phyloP scores from a whole-genome alignment of 1,140 invertebrate species.

The Halictus rubicundus region DNA sequence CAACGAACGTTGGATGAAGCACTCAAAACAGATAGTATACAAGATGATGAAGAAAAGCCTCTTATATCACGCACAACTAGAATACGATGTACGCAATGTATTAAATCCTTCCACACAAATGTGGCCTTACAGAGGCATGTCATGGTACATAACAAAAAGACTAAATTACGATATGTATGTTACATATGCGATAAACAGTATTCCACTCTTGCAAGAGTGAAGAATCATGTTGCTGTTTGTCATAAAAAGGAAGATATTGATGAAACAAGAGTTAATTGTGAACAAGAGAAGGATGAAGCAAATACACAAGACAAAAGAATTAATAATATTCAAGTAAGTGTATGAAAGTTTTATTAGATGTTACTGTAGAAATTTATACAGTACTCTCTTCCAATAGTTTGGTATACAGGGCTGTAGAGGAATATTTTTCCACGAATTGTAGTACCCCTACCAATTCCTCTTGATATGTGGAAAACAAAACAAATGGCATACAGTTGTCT shows the following conservation, averaged over 20 bases:
- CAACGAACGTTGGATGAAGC: slow-evolving; percentile 9
- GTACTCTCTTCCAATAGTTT: too few species aligned
- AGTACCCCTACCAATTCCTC: too few species aligned
- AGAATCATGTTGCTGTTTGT: slow-evolving; percentile 60
- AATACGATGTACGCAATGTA: slow-evolving; percentile 68
- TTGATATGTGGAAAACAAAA: too few species aligned
- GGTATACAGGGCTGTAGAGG: too few species aligned
- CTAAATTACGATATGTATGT: slow-evolving; percentile 70
- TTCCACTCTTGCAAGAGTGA: slow-evolving; percentile 61
- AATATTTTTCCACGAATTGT: too few species aligned
- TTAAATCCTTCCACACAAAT: slow-evolving; percentile 67
- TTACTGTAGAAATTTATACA: not conserved
- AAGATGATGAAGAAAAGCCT: slow-evolving; percentile 72
- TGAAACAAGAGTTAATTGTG: slow-evolving; percentile 37
- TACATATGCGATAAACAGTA: slow-evolving; percentile 73
- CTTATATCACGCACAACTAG: slow-evolving; percentile 66
- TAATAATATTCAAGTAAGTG: slow-evolving; percentile 27
- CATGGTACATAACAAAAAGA: slow-evolving; percentile 64
- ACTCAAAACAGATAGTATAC: slow-evolving; percentile 17
- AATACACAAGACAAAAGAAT: slow-evolving; percentile 23
- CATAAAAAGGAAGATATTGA: slow-evolving; percentile 53
- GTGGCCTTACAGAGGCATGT: slow-evolving; percentile 66
- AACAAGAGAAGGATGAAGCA: slow-evolving; percentile 22
- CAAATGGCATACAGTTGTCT: too few species aligned
- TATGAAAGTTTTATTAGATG: not conserved